phyloP scores from a whole-genome alignment of 2,888 invertebrate species.

The Dione vanillae region DNA sequence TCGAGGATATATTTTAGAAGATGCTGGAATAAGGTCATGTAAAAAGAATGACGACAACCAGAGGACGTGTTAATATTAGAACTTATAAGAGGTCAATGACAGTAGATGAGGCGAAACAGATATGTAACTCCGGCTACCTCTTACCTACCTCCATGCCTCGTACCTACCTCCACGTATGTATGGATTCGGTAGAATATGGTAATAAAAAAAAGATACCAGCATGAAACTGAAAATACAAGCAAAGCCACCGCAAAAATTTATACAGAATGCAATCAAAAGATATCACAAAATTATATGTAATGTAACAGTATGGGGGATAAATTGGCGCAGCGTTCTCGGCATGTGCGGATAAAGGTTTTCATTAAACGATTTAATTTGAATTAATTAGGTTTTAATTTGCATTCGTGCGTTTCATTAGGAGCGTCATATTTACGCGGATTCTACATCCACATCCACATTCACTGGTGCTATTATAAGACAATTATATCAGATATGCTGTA shows the following conservation, averaged over 20 bases:
- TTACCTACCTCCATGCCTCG: no score
- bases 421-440: constrained; percentile 35
- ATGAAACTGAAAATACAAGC: background rate
- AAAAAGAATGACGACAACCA: no score
- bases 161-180: no score
- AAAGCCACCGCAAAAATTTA: background rate
- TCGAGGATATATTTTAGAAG: no score
- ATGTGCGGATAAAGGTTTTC: constrained; percentile 49
- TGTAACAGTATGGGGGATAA: constrained; percentile 22
- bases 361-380: constrained; percentile 50
- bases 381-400: constrained; percentile 51
- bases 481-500: background rate
- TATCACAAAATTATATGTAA: constrained; percentile 29
- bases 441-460: constrained; percentile 21
- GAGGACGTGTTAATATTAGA: no score
- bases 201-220: no score
- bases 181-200: no score
- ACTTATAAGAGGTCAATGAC: no score
- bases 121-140: no score
- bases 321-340: constrained; percentile 39
- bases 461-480: constrained; percentile 21
- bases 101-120: no score
- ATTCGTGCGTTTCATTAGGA: constrained; percentile 40
- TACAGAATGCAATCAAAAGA: constrained; percentile 19
- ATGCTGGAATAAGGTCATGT: no score